A percentile compares a stretch with the other conserved stretches of the same genome.
These are phyloP conservation scores for Pteromalus puparum DNA, from an alignment of 1,140 invertebrate genomes.

Conservation along the genomic window DNA sequence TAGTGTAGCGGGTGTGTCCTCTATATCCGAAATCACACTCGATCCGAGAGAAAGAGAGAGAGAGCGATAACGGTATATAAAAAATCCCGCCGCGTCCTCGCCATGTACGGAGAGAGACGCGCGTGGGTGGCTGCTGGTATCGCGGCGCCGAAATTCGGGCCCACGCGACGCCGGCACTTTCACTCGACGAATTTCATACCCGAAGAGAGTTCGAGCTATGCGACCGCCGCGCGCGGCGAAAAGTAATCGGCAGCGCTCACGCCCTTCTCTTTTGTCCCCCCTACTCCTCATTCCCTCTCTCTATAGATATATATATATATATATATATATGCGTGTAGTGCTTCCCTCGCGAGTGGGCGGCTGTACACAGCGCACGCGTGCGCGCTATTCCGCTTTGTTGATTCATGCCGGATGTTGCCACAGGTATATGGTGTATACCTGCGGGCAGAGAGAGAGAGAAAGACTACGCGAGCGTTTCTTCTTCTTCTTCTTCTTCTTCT, in stretches of 20 bases:
- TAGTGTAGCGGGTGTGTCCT: too few relatives aligned
- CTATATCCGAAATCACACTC: too few relatives aligned
- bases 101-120: background rate
- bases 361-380: conserved; percentile 56
- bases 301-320: too few relatives aligned
- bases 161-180: conserved; percentile 55
- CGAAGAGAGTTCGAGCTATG: background rate
- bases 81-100: too few relatives aligned
- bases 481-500: background rate
- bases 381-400: conserved; percentile 60
- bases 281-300: background rate
- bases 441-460: too few relatives aligned
- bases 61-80: too few relatives aligned
- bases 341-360: conserved; percentile 54
- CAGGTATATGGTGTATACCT: conserved; percentile 48
- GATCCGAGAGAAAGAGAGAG: too few relatives aligned
- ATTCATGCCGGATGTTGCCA: conserved; percentile 68
- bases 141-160: background rate
- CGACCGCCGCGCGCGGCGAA: background rate
- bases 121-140: background rate
- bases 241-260: conserved; percentile 57
- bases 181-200: conserved; percentile 51
- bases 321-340: too few relatives aligned
- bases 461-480: conserved; percentile 14
- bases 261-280: conserved; percentile 58